Conservation (phyloP, 2,113 vertebrate genomes). For the Salvator merianae region DNA sequence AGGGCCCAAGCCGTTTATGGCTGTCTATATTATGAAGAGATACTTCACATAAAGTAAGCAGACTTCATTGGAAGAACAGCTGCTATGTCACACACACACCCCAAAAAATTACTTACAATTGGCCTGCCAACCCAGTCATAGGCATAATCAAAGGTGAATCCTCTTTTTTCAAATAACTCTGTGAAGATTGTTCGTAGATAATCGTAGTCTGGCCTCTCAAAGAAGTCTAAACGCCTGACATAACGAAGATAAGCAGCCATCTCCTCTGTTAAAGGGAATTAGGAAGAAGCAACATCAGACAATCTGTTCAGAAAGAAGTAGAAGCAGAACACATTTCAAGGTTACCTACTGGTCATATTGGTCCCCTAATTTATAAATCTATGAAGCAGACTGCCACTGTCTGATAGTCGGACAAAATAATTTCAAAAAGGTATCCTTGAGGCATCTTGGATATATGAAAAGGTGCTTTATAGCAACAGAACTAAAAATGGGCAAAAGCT, state of each 20-base stretch:
- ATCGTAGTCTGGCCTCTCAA: slow-evolving; percentile 98
- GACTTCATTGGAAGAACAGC: background rate
- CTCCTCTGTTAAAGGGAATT: slow-evolving; percentile 83
- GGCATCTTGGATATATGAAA: background rate
- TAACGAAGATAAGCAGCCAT: slow-evolving; percentile 98
- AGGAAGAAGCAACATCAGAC: slow-evolving; percentile 22
- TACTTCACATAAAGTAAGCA: too few relatives aligned
- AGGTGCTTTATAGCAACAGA: background rate
- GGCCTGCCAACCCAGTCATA: slow-evolving; percentile 98
- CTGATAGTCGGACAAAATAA: background rate
- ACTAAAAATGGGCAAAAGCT: background rate
- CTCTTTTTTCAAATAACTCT: slow-evolving; percentile 95
- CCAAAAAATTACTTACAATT: slow-evolving; percentile 87
- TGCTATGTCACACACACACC: background rate
- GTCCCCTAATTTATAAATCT: background rate
- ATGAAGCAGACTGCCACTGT: background rate
- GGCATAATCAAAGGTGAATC: slow-evolving; percentile 95
- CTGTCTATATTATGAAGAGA: too few relatives aligned
- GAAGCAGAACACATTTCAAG: slow-evolving; percentile 3
- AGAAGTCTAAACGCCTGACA: slow-evolving; percentile 95
- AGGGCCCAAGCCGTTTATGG: too few relatives aligned
- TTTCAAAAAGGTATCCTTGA: background rate
- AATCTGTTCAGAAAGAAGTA: slow-evolving; percentile 8
- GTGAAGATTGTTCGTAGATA: slow-evolving; percentile 96
- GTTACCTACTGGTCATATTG: slow-evolving; percentile 1